Conservation (phyloP, 2,888 invertebrate genomes). For the Coremacera marginata region DNA sequence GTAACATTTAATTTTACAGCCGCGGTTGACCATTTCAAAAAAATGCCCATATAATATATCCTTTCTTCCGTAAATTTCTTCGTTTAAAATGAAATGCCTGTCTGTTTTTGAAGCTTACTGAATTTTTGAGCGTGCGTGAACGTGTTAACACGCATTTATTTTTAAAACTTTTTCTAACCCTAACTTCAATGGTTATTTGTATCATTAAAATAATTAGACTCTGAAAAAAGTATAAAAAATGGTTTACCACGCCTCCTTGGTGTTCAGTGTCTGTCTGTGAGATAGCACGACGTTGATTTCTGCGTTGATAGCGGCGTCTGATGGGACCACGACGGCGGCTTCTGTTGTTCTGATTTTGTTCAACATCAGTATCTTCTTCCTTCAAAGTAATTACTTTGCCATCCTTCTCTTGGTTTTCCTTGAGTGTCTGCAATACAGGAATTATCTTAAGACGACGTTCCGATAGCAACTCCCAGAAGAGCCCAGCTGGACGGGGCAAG, state of each 20-base stretch:
- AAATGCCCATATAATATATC: too few species aligned
- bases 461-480: constrained; percentile 84
- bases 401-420: constrained; percentile 78
- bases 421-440: constrained; percentile 79
- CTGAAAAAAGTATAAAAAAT: neutral
- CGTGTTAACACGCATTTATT: too few species aligned
- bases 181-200: too few species aligned
- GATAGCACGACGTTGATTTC: constrained; percentile 69
- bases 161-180: too few species aligned
- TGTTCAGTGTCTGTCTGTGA: constrained; percentile 66
- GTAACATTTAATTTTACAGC: too few species aligned
- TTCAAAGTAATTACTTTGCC: constrained; percentile 76
- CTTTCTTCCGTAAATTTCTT: too few species aligned
- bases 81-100: too few species aligned
- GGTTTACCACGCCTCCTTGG: constrained; percentile 49
- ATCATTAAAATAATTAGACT: too few species aligned
- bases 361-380: constrained; percentile 79
- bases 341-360: constrained; percentile 71
- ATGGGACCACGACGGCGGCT: constrained; percentile 67
- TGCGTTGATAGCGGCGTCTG: constrained; percentile 68
- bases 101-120: too few species aligned
- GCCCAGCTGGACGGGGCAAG: constrained; percentile 77
- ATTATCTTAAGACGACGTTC: constrained; percentile 79
- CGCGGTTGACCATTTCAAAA: too few species aligned
- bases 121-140: too few species aligned